phyloP scores from a whole-genome alignment of 2,797 vertebrate genomes.

The Peromyscus attwateri region DNA sequence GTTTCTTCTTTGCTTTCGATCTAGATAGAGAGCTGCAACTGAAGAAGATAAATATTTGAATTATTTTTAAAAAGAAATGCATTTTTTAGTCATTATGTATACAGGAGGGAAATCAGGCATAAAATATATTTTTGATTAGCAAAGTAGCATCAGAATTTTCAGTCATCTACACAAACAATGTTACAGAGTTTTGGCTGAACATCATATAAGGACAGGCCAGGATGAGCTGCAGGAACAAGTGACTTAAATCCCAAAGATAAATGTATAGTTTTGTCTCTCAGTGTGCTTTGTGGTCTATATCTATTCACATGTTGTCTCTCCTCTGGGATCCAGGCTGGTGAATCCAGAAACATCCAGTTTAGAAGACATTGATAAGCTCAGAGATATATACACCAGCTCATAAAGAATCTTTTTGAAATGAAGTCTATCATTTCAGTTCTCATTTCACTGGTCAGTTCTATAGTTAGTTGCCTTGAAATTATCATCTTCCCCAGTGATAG shows the following conservation, averaged over 20 bases:
- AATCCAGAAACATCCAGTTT: not conserved
- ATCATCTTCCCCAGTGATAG: not conserved
- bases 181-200: not conserved
- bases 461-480: constrained; percentile 45
- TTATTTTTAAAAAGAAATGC: constrained; percentile 8
- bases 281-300: not conserved
- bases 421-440: constrained; percentile 29
- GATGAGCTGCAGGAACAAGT: not conserved
- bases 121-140: constrained; percentile 44
- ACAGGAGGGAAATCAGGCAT: not conserved
- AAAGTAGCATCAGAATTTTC: not conserved
- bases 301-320: not conserved
- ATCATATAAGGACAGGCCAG: not conserved
- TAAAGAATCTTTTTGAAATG: not conserved
- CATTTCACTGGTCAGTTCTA: not conserved
- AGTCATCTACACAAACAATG: not conserved
- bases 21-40: not conserved
- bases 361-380: not conserved
- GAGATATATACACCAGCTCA: not conserved
- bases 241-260: not conserved
- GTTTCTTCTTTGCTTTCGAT: not conserved
- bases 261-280: not conserved
- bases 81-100: not conserved
- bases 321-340: not conserved
- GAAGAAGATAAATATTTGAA: constrained; percentile 35